Conservation (phyloP, 2,888 invertebrate species). For the Latheticus oryzae region DNA sequence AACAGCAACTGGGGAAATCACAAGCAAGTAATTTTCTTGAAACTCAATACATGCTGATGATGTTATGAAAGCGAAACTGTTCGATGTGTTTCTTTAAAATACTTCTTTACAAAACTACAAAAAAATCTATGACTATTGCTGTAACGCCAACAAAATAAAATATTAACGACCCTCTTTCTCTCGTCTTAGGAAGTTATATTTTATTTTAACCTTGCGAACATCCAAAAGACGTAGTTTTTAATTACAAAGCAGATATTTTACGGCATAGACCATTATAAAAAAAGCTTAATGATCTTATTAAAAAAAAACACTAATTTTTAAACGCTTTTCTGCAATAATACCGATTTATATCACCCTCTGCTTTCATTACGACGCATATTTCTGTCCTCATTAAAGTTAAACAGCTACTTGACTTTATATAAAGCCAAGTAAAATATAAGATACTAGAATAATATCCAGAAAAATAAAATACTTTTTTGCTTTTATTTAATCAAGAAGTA, state of each 20-base stretch:
- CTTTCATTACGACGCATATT: constrained; percentile 8
- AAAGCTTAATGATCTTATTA: constrained; percentile 30
- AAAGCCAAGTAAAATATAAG: constrained; percentile 14
- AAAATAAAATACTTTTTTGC: too few species aligned
- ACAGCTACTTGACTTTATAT: constrained; percentile 12
- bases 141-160: constrained; percentile 3
- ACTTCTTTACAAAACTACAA: too few species aligned
- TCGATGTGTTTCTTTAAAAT: not conserved
- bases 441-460: constrained; percentile 7
- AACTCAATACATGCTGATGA: too few species aligned
- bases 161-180: constrained; percentile 12
- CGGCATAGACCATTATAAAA: constrained; percentile 9
- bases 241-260: constrained; percentile 12
- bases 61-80: too few species aligned
- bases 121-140: constrained; percentile 1
- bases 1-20: not conserved
- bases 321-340: constrained; percentile 22
- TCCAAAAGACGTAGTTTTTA: too few species aligned
- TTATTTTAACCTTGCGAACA: too few species aligned
- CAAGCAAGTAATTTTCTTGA: too few species aligned
- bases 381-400: constrained; percentile 21
- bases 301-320: constrained; percentile 34
- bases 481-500: too few species aligned
- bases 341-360: constrained; percentile 19
- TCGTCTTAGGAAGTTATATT: constrained; percentile 17